Base-by-base conservation (phyloP, 1,140 invertebrate species). In the Antheraea mylitta region DNA sequence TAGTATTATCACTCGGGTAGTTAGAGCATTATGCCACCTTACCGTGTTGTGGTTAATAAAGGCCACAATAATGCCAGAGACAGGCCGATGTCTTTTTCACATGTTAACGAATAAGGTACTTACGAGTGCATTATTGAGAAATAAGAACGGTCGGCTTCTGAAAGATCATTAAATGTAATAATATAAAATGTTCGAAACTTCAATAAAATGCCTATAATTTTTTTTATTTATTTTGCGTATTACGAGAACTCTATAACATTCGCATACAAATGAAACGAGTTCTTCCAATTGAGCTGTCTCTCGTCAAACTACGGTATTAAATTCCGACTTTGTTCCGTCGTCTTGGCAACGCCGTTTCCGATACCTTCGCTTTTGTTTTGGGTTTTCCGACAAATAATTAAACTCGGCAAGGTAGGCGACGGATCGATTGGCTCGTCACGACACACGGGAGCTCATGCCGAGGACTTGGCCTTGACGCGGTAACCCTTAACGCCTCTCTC, bases 351-450 rank as follows among this genome's bases (percentile, higher is more conserved):
- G 45, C 45, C 45, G 45, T 53, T 53, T 53, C 45, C 45, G 45
- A 53, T 53, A 53, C 45, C 45, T 53, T 53, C 45, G 45, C 45
- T 63, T 63, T 37, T 36, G 61, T 37, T 63, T 63, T 16, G 61
- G 45, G 16, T 63, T n/a, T 22, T 36, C 19, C 30, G 37, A 63
- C 30, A 63, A 63, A 63, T 63, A 63, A 63, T 63, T 63, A 63
- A 63, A 63, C 13, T 22, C 16, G 61, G 22, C 18, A 22, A 60
- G 58, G 59, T 61, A 61, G 61, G 7, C 61, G 45, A 16, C 16
- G 61, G 61, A 63, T 63, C 61, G 61, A 63, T 63, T 63, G 61
- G 61, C 37, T 11, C 16, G 61, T n/a, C 30, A 63, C 61, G 22
- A 37, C 22, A 30, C 22, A 62, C 61, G 37, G 61, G 61, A 8